Base-by-base conservation (phyloP, 1,140 invertebrate species). In the Micrasema longulum region DNA sequence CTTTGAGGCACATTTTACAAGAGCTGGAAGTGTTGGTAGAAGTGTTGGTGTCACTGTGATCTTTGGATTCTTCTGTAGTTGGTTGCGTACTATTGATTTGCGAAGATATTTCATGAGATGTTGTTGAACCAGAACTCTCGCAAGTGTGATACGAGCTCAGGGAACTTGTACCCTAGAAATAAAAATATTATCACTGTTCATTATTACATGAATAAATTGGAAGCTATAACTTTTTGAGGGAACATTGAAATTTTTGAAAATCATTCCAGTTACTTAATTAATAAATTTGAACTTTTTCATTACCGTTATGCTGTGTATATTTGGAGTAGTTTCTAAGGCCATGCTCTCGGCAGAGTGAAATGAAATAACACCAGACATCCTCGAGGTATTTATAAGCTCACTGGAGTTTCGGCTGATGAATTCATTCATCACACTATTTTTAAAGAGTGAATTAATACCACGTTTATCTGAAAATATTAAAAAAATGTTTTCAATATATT, bases 331-430 rank as follows among this genome's bases (percentile, higher is more conserved):
- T 3, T 70, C 71, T 36, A 72, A 9, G 6, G 45, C 14, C 52
- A 78, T 60, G 67, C 83, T 80, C 23, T 83, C 84, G 4, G 78
- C 79, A 1, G 82, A 84, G 23, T 85, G 83, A 69, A 87, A 87
- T 2, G 85, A 82, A 23, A 80, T 81, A 2, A 88, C 75, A 16
- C 86, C 86, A 48, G 86, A 87, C 36, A 86, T 77, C 9, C 76
- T 78, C 1, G 79, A 82, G 68, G 78, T 81, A 71, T 81, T 79
- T 4, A 72, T 74, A 0, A 80, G 80, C 1, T 75, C 77, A 38
- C 62, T 65, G 31, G 71, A 69, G 12, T 52, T 70, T 11, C 63
- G 64, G 53, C 66, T 67, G 7, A 75, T 69, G 36, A 76, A 73
- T 53, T 76, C 74, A 60, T 76, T 76, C n/a, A 76, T 62, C 22